Percentiles rank a stretch among this genome's conserved stretches.
Conservation (phyloP, 2,797 vertebrate genomes). For the Bradypodion pumilum region DNA sequence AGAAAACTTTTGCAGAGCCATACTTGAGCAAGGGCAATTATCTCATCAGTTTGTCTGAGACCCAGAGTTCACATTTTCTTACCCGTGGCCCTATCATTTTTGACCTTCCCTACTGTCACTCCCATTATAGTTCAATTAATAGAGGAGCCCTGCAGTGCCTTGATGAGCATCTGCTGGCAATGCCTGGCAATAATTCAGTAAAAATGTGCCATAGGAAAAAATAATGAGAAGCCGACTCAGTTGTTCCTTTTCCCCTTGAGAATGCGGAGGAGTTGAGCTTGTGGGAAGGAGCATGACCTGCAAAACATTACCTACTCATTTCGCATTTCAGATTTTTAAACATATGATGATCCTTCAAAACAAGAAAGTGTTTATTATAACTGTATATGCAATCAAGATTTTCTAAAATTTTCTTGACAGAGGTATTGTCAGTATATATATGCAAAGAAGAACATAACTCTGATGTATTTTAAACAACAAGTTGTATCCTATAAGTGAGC, state of each 20-base stretch:
- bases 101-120: slow-evolving; percentile 89
- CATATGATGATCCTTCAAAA: not conserved
- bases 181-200: slow-evolving; percentile 92
- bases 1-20: slow-evolving; percentile 44
- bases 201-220: slow-evolving; percentile 75
- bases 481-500: slow-evolving; percentile 5
- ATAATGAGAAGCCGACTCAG: slow-evolving; percentile 81
- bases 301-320: slow-evolving; percentile 66
- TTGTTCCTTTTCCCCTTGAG: slow-evolving; percentile 74
- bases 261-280: slow-evolving; percentile 76
- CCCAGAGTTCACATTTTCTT: slow-evolving; percentile 75
- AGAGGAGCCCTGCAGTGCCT: slow-evolving; percentile 81
- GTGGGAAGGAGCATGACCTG: slow-evolving; percentile 59
- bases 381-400: not conserved
- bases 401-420: not conserved
- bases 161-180: slow-evolving; percentile 90
- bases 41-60: slow-evolving; percentile 56
- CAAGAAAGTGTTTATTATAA: not conserved
- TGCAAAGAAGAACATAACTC: not conserved
- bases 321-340: slow-evolving; percentile 53
- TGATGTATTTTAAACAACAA: not conserved
- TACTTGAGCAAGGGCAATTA: slow-evolving; percentile 69
- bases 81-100: slow-evolving; percentile 77
- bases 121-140: slow-evolving; percentile 94
- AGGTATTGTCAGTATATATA: slow-evolving; percentile 7